These are phyloP conservation scores for Pomatostomus ruficeps DNA, from an alignment of 2,113 vertebrate species.

Conservation along the genomic window DNA sequence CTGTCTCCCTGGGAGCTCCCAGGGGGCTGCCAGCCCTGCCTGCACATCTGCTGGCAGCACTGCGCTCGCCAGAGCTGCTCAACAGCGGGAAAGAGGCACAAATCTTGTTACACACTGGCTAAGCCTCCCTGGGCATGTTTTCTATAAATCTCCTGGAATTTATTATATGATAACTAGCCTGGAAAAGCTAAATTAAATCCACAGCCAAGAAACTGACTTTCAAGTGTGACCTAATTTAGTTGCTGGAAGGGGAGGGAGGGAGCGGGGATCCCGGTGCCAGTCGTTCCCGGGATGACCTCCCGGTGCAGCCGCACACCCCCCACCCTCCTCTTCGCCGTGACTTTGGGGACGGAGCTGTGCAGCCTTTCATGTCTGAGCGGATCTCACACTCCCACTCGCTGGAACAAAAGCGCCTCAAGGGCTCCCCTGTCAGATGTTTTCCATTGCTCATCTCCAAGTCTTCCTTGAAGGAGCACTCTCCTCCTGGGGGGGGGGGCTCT, in stretches of 20 bases:
- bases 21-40: neutral
- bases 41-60: neutral
- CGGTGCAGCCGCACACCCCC: neutral
- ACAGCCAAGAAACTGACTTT: conserved; percentile 55
- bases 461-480: neutral
- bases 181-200: conserved; percentile 63
- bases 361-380: neutral
- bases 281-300: neutral
- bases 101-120: conserved; percentile 57
- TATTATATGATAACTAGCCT: conserved; percentile 58
- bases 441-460: conserved; percentile 7
- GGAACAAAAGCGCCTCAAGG: conserved; percentile 33
- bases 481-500: neutral
- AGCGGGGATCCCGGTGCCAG: conserved; percentile 11
- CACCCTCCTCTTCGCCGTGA: neutral
- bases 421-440: conserved; percentile 32
- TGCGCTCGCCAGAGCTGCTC: neutral
- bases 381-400: conserved; percentile 8
- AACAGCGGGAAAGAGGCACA: neutral
- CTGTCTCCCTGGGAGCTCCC: neutral
- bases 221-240: conserved; percentile 46
- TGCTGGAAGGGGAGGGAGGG: neutral
- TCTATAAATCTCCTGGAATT: conserved; percentile 60
- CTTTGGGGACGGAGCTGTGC: neutral
- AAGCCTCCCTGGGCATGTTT: conserved; percentile 59